phyloP scores from a whole-genome alignment of 2,888 invertebrate species.

The Nebria brevicollis region DNA sequence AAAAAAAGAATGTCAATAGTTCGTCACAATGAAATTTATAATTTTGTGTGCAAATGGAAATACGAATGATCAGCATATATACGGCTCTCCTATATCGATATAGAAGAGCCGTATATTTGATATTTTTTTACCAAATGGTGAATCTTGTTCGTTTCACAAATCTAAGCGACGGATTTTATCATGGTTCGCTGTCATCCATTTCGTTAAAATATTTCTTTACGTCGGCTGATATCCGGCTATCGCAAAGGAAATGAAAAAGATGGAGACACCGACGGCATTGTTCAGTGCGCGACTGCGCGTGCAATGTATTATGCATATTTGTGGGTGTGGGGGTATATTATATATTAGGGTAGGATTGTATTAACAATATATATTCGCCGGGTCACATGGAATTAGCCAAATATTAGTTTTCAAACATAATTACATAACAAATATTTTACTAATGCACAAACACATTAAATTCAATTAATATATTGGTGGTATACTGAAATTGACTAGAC shows the following conservation, averaged over 20 bases:
- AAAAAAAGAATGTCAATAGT: too few species aligned
- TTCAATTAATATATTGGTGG: background rate
- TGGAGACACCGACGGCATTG: background rate
- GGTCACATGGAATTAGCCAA: background rate
- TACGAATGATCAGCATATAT: too few species aligned
- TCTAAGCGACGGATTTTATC: constrained; percentile 36
- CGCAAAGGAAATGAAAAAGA: constrained; percentile 39
- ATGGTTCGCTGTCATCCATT: constrained; percentile 34
- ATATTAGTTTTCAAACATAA: constrained; percentile 6
- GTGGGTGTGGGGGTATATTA: background rate
- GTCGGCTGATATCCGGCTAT: constrained; percentile 25
- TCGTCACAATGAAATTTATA: too few species aligned
- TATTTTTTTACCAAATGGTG: too few species aligned
- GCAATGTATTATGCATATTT: too few species aligned
- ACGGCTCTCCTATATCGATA: too few species aligned
- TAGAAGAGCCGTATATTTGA: too few species aligned
- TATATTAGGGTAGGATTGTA: background rate
- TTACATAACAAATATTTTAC: background rate
- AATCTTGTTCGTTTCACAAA: constrained; percentile 12
- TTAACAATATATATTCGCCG: background rate
- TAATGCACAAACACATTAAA: background rate
- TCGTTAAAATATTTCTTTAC: constrained; percentile 38
- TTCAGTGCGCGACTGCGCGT: too few species aligned
- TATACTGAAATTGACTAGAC: too few species aligned
- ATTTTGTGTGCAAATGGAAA: too few species aligned